These are phyloP conservation scores for Campoletis sonorensis DNA, from an alignment of 1,140 invertebrate species.

Conservation along the genomic window DNA sequence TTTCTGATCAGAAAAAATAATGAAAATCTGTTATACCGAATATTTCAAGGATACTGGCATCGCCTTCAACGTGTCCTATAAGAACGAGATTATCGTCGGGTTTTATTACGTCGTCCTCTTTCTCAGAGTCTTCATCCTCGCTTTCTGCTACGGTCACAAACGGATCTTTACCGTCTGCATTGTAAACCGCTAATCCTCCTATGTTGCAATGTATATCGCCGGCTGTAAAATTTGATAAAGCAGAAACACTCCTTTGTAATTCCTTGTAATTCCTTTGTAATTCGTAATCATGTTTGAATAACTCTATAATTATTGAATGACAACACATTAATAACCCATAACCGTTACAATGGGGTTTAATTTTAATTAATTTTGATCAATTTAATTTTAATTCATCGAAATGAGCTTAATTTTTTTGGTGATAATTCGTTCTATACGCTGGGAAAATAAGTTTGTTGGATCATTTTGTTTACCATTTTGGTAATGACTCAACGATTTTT, in stretches of 20 bases:
- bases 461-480: no score
- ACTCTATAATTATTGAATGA: no score
- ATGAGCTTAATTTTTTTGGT: no score
- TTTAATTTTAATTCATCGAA: no score
- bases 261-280: background rate
- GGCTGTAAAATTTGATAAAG: constrained; percentile 68
- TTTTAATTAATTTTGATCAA: no score
- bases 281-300: constrained; percentile 34
- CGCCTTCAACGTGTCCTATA: constrained; percentile 90
- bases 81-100: constrained; percentile 94
- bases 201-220: constrained; percentile 69
- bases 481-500: no score
- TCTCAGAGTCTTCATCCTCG: constrained; percentile 87
- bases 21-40: constrained; percentile 80
- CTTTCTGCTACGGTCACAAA: constrained; percentile 77
- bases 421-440: no score
- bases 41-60: constrained; percentile 91
- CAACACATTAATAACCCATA: no score
- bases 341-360: no score
- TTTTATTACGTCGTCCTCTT: constrained; percentile 94
- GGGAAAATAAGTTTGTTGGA: no score
- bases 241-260: background rate
- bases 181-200: constrained; percentile 76
- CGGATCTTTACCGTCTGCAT: constrained; percentile 78
- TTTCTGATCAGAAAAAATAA: background rate